Conservation (phyloP, 2,113 vertebrate genomes). For the Equus quagga region DNA sequence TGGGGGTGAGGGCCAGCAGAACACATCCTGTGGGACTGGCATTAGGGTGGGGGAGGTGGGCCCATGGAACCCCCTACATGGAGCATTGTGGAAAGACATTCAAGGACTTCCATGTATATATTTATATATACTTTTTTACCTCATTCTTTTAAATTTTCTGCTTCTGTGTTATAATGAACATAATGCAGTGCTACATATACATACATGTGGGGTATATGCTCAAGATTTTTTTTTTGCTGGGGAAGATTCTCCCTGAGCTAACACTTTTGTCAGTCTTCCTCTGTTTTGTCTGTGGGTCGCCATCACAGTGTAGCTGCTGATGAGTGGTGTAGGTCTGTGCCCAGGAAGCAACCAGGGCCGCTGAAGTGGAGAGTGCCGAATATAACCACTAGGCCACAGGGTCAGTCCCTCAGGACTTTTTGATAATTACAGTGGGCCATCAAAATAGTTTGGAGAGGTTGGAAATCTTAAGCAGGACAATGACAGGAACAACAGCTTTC, state of each 20-base stretch:
- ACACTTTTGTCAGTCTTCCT: no score
- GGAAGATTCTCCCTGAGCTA: no score
- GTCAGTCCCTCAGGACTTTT: not conserved
- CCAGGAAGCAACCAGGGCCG: no score
- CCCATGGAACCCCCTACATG: not conserved
- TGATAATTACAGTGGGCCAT: not conserved
- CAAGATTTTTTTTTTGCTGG: not conserved
- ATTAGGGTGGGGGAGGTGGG: no score
- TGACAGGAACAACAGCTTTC: not conserved
- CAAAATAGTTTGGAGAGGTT: not conserved
- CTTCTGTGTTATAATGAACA: not conserved
- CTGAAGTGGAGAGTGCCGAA: no score
- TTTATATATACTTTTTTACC: not conserved
- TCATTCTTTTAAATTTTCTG: not conserved
- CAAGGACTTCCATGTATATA: not conserved
- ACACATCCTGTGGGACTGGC: not conserved
- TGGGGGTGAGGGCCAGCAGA: no score
- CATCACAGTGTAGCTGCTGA: no score
- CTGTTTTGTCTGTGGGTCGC: no score
- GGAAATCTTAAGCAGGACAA: not conserved
- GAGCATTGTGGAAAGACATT: not conserved
- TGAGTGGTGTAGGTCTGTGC: no score
- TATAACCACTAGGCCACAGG: no score
- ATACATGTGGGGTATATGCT: no score
- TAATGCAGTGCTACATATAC: not conserved